Base-by-base conservation (phyloP, 2,113 vertebrate species). In the Menura novaehollandiae region DNA sequence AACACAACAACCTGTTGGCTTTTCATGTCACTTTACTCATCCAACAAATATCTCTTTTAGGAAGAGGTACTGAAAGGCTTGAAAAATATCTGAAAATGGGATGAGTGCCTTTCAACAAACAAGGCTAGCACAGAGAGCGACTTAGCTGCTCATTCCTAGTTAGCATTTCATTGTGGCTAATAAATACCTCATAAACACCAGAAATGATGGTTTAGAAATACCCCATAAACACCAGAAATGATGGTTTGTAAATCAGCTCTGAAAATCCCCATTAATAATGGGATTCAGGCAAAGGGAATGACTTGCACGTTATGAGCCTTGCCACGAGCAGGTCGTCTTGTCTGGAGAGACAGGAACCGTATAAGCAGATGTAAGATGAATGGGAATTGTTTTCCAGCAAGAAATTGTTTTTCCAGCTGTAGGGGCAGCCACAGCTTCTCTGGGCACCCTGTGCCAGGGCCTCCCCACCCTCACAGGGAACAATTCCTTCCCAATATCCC, bases 171-270 rank as follows among this genome's bases (percentile, higher is more conserved):
- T 35, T 72, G 49, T 76, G 81, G 72, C 63, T 76, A 83, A 86
- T 95, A 75, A 93, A 67, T 86, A 71, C 56, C 85, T 79, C 80
- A 9, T 80, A 66, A 91, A 75, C 67, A 59, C 39, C 73, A 80
- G 73, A 68, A 84, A 47, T 1, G 3, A 26, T 18, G 66, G 37
- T 67, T 75, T 92, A 75, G 76, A 81, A 93, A 85, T 43, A 37
- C 26, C 75, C 60, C 79, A 24, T 66, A 67, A 94, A 83, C 33
- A 30, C 76, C 76, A 75, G 80, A 26, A 89, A 62, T 2, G 5
- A 27, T 0, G 2, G 27, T 67, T 79, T 44, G n/a, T 24, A 62
- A 75, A 71, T 30, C 21, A 27, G 44, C 47, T 66, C 52, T 35
- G 52, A 79, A 79, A 93, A 83, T 47, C 46, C 41, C n/a, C 30